Evolutionary conservation across 2,113 vertebrate genomes (phyloP).

Genomic region (Raja brachyura): DNA sequence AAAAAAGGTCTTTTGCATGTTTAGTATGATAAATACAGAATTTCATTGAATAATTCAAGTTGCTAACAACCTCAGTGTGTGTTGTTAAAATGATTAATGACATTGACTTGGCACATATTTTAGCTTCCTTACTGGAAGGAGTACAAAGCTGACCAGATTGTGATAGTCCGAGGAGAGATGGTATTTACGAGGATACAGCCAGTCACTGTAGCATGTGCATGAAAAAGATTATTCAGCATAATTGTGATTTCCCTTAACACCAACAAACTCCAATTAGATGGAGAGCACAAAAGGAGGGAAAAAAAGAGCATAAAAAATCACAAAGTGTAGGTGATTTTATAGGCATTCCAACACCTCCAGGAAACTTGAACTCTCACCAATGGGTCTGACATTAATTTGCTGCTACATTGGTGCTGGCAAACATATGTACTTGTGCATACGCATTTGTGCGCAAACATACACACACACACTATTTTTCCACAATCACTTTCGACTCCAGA

Average conservation of each 20-base stretch:
- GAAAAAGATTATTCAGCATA: constrained; percentile 21
- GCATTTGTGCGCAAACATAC: neutral
- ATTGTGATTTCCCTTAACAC: neutral
- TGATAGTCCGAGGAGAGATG: constrained; percentile 55
- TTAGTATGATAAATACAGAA: neutral
- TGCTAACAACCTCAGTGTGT: neutral
- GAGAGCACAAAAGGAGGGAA: constrained; percentile 42
- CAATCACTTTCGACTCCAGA: neutral
- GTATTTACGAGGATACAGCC: constrained; percentile 52
- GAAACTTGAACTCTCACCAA: constrained; percentile 76
- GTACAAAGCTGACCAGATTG: constrained; percentile 57
- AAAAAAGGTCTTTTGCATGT: constrained; percentile 46
- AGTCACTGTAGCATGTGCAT: constrained; percentile 46
- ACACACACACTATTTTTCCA: neutral
- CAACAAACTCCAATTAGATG: constrained; percentile 24
- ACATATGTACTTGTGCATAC: constrained; percentile 57
- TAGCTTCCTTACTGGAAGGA: constrained; percentile 65
- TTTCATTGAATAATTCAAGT: neutral
- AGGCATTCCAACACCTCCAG: constrained; percentile 77
- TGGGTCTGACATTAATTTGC: constrained; percentile 69
- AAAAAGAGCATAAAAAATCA: constrained; percentile 46
- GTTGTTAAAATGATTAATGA: constrained; percentile 67
- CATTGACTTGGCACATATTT: constrained; percentile 55
- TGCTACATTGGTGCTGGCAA: constrained; percentile 61
- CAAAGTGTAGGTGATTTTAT: constrained; percentile 69